These are phyloP conservation scores for Hemibagrus guttatus DNA, from an alignment of 2,797 vertebrate genomes.

Conservation along the genomic window DNA sequence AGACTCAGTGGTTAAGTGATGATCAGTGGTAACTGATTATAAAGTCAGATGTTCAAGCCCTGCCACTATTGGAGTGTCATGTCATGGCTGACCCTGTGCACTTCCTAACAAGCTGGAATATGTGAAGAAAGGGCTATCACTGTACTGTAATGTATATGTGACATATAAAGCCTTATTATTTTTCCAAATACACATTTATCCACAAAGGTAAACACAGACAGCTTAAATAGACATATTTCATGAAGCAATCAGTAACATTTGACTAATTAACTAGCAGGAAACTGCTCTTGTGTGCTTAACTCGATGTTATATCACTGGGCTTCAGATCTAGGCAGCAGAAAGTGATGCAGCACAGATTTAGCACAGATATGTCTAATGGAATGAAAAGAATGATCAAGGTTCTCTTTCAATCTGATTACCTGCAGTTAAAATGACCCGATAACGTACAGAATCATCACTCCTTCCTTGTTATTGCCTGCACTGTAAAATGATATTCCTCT, in stretches of 20 bases:
- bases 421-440: not conserved
- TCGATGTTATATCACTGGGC: not conserved
- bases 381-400: not conserved
- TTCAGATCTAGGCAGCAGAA: not conserved
- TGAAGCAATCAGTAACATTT: not conserved
- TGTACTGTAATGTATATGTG: not conserved
- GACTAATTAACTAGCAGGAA: not conserved
- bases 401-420: not conserved
- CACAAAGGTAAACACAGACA: not conserved
- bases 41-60: not conserved
- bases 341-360: not conserved
- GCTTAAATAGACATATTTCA: not conserved
- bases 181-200: not conserved
- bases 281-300: not conserved
- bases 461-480: not conserved
- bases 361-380: not conserved
- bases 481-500: conserved; percentile 18
- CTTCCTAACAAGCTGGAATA: not conserved
- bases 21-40: not conserved
- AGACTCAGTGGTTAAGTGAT: not conserved
- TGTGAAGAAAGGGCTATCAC: not conserved
- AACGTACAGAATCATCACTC: conserved; percentile 7
- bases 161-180: not conserved
- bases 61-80: not conserved
- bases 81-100: not conserved